Percentiles rank a stretch among this genome's conserved stretches.
These are phyloP conservation scores for Tor tambroides DNA, from an alignment of 2,113 vertebrate genomes.

Conservation along the genomic window DNA sequence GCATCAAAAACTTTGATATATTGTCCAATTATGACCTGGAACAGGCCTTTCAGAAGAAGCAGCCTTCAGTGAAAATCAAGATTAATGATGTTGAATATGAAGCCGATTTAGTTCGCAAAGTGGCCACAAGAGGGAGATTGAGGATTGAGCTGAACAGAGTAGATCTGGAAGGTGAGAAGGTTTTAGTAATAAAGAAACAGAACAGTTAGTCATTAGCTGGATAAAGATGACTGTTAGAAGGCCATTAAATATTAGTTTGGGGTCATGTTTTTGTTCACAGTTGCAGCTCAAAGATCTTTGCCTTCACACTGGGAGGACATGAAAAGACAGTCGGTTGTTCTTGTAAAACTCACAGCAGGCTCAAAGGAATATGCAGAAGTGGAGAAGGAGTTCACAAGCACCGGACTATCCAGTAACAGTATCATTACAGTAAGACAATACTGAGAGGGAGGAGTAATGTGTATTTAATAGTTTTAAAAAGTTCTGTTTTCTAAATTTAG, in stretches of 20 bases:
- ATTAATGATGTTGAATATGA: slow-evolving; percentile 65
- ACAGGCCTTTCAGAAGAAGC: slow-evolving; percentile 64
- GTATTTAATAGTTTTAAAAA: background rate
- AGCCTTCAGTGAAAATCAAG: slow-evolving; percentile 36
- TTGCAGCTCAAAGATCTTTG: background rate
- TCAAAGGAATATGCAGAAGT: slow-evolving; percentile 69
- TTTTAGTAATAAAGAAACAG: background rate
- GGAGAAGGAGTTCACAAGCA: slow-evolving; percentile 59
- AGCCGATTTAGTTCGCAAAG: slow-evolving; percentile 34
- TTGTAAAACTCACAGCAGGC: slow-evolving; percentile 61
- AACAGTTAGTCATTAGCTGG: background rate
- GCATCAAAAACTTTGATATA: slow-evolving; percentile 70
- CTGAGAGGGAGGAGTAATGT: background rate
- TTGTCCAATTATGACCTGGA: slow-evolving; percentile 80
- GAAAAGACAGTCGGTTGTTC: slow-evolving; percentile 58
- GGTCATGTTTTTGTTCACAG: background rate
- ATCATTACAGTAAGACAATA: slow-evolving; percentile 75
- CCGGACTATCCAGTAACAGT: background rate
- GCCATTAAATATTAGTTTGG: background rate
- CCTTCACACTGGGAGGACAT: slow-evolving; percentile 80
- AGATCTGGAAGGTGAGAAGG: slow-evolving; percentile 62
- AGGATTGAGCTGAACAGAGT: slow-evolving; percentile 54
- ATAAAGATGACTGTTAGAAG: background rate
- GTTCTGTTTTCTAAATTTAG: too few relatives aligned
- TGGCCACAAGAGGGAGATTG: slow-evolving; percentile 53